phyloP scores from a whole-genome alignment of 64 coral and sea anemone genomes.

The Montipora foliosa region DNA sequence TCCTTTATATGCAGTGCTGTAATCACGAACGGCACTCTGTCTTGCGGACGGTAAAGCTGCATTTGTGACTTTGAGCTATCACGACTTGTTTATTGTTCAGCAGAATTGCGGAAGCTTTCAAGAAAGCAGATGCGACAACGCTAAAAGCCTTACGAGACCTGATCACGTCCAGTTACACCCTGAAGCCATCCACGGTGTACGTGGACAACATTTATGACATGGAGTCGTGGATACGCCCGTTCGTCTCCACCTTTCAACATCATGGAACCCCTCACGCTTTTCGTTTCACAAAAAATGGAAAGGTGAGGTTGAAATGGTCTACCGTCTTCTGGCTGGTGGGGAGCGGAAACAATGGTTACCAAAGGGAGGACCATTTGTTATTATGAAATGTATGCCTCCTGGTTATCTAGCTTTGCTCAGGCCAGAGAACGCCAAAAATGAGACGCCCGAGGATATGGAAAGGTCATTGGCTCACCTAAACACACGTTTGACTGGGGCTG shows the following conservation, averaged over 20 bases:
- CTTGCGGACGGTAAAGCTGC: neutral
- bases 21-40: too few relatives aligned
- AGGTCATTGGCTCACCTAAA: neutral
- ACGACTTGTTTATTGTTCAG: neutral
- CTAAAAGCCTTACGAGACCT: neutral
- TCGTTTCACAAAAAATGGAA: constrained; percentile 6
- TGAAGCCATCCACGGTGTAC: constrained; percentile 4
- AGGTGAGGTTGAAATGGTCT: constrained; percentile 8
- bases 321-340: neutral
- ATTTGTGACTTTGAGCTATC: neutral
- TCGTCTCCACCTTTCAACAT: constrained; percentile 37
- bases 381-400: neutral
- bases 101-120: constrained; percentile 46
- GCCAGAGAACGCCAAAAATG: neutral
- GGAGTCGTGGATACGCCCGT: constrained; percentile 57
- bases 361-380: neutral
- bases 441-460: neutral
- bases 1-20: too few relatives aligned
- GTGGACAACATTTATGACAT: constrained; percentile 66
- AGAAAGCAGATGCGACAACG: constrained; percentile 41
- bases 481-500: neutral
- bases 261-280: constrained; percentile 55
- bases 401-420: neutral
- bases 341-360: neutral
- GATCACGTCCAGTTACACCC: constrained; percentile 5